A percentile compares a stretch with the other conserved stretches of the same genome.
phyloP scores from a whole-genome alignment of 35 echinoderm and acorn worm genomes.

The Apostichopus californicus region DNA sequence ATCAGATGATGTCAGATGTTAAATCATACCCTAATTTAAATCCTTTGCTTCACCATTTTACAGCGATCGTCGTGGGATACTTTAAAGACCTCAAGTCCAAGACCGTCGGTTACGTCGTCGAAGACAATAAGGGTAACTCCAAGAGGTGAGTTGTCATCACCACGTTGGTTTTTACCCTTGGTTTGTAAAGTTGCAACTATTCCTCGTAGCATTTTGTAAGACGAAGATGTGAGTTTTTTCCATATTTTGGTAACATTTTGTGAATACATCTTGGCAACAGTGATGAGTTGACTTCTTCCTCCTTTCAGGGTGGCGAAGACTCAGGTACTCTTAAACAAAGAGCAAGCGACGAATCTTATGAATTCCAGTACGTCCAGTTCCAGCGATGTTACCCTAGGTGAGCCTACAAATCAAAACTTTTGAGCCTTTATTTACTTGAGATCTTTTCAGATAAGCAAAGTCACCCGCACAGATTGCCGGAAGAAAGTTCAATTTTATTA shows the following conservation, averaged over 20 bases:
- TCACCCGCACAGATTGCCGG: too few relatives aligned
- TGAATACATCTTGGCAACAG: too few relatives aligned
- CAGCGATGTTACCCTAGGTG: conserved; percentile 36
- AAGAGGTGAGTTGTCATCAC: not conserved
- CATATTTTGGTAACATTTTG: too few relatives aligned
- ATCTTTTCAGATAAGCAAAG: too few relatives aligned
- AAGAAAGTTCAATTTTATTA: too few relatives aligned
- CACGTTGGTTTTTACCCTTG: too few relatives aligned
- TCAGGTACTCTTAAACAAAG: not conserved
- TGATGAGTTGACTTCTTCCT: not conserved
- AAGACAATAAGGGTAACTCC: not conserved
- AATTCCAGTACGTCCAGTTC: not conserved
- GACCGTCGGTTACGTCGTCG: not conserved
- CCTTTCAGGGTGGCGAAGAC: conserved; percentile 8
- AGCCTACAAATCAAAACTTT: not conserved
- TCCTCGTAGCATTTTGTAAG: too few relatives aligned
- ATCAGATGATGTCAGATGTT: too few relatives aligned
- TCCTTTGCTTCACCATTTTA: not conserved
- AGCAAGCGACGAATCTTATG: conserved; percentile 4
- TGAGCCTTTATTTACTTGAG: too few relatives aligned
- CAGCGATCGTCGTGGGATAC: conserved; percentile 10
- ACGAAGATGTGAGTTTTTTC: too few relatives aligned
- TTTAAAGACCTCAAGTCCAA: not conserved
- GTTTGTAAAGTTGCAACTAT: too few relatives aligned
- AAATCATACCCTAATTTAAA: too few relatives aligned